Percentiles rank a stretch among this genome's conserved stretches.
phyloP scores from a whole-genome alignment of 1,140 invertebrate species.

The Forficula auricularia region DNA sequence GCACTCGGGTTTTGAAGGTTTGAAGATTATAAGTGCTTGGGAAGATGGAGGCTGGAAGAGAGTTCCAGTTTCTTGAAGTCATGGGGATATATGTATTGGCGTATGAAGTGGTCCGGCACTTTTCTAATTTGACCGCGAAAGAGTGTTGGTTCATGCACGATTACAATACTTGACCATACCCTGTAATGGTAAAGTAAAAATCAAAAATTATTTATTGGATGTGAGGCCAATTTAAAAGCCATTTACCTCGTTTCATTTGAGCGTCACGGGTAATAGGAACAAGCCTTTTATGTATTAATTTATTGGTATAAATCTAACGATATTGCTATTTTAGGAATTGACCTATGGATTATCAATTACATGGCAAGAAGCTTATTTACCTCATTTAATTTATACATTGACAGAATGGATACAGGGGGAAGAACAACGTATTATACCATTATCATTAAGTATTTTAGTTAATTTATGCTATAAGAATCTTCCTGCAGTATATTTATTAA shows the following conservation, averaged over 20 bases:
- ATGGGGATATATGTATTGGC: too few relatives aligned
- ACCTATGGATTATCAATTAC: conserved; percentile 50
- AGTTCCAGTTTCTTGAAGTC: too few relatives aligned
- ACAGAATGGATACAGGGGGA: conserved; percentile 39
- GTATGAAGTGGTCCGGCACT: too few relatives aligned
- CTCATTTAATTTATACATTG: conserved; percentile 38
- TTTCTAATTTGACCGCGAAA: too few relatives aligned
- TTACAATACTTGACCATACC: neutral
- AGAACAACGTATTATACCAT: conserved; percentile 34
- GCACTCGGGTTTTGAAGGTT: too few relatives aligned
- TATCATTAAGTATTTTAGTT: conserved; percentile 45
- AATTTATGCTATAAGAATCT: conserved; percentile 53
- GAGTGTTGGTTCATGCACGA: neutral
- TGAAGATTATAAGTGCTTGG: too few relatives aligned
- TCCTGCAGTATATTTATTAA: conserved; percentile 42
- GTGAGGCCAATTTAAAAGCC: neutral
- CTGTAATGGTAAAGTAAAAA: neutral
- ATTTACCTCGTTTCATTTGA: too few relatives aligned
- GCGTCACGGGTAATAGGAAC: too few relatives aligned
- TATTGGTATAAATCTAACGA: too few relatives aligned
- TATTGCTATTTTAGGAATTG: conserved; percentile 32
- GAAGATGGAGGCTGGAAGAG: too few relatives aligned
- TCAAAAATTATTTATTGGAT: neutral
- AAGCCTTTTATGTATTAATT: too few relatives aligned
- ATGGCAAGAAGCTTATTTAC: conserved; percentile 48